Percentiles rank a stretch among this genome's conserved stretches.
phyloP scores from a whole-genome alignment of 2,797 vertebrate genomes.

The Pithecia hirsuta region DNA sequence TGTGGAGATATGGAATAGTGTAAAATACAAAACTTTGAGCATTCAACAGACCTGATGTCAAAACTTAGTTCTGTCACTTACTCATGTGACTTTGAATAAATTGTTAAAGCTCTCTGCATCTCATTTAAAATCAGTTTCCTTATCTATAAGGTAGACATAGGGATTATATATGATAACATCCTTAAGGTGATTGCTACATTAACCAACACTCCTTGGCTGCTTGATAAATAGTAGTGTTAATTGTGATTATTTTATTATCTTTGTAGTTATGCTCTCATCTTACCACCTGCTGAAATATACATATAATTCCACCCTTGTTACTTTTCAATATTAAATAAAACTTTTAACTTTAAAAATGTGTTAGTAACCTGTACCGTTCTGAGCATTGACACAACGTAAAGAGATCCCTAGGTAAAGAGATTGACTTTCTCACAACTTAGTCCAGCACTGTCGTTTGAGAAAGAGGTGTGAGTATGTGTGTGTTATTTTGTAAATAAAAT shows the following conservation, averaged over 20 bases:
- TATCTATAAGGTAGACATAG: background rate
- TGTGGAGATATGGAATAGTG: background rate
- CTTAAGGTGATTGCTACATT: background rate
- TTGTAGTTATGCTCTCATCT: conserved; percentile 63
- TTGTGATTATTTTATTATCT: background rate
- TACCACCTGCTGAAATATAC: conserved; percentile 62
- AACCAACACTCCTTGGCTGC: background rate
- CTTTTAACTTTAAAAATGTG: background rate
- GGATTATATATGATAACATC: conserved; percentile 2
- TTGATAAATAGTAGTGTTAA: background rate
- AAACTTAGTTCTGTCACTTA: background rate
- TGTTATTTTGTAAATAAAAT: background rate
- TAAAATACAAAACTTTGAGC: background rate
- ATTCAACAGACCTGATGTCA: background rate
- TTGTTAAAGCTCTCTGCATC: background rate
- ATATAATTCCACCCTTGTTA: conserved; percentile 21
- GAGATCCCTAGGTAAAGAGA: background rate
- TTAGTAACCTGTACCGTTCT: background rate
- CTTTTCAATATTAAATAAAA: conserved; percentile 59
- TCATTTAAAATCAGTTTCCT: background rate
- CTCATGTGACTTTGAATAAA: background rate
- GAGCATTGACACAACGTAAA: background rate
- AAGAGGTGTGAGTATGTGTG: background rate
- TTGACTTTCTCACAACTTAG: background rate
- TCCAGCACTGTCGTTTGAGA: background rate